phyloP scores from a whole-genome alignment of 2,888 invertebrate species.

The Acholoe squamosa region DNA sequence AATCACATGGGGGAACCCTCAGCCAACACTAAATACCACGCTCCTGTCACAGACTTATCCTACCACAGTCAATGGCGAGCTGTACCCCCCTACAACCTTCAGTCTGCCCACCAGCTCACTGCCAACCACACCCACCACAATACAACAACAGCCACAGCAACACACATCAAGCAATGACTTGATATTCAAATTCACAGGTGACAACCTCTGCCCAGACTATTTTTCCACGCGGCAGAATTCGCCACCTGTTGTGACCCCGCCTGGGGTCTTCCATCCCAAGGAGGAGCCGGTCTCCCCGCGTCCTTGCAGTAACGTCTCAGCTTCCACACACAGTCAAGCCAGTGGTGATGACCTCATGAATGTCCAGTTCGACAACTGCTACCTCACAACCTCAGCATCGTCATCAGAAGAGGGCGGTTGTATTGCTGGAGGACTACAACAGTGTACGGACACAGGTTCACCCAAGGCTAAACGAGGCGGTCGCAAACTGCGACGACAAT shows the following conservation, averaged over 20 bases:
- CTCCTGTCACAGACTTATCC: neutral
- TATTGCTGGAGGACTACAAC: neutral
- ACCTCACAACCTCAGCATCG: neutral
- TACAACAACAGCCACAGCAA: neutral
- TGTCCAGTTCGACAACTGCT: constrained; percentile 4
- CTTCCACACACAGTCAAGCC: neutral
- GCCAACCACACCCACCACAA: neutral
- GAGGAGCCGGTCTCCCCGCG: constrained; percentile 45
- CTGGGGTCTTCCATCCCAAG: neutral
- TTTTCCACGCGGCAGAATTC: neutral
- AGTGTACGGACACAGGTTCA: neutral
- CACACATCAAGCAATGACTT: neutral
- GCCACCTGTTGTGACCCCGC: neutral
- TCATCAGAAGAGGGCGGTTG: constrained; percentile 2
- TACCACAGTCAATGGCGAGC: neutral
- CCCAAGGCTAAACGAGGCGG: neutral
- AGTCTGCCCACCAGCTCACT: neutral
- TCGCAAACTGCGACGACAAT: neutral
- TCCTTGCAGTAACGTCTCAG: constrained; percentile 1
- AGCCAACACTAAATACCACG: neutral
- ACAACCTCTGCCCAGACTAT: neutral
- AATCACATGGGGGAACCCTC: neutral
- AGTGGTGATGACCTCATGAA: neutral
- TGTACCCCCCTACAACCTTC: neutral
- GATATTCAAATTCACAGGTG: neutral